These are phyloP conservation scores for Drosophila niveifrons DNA, from an alignment of 2,888 invertebrate genomes.

Conservation along the genomic window DNA sequence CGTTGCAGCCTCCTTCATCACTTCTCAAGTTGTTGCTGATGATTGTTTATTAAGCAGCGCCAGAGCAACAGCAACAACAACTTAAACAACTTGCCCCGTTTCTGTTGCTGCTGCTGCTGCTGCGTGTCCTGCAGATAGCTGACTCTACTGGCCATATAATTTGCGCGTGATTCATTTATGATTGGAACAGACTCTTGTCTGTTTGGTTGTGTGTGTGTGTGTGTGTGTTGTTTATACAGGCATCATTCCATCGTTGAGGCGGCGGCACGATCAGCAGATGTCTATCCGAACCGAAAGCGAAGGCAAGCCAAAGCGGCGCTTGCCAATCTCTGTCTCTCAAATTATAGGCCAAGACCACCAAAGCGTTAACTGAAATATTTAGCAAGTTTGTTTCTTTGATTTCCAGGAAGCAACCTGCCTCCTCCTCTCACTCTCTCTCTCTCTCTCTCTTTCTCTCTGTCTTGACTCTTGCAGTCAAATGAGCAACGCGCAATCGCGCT, in stretches of 20 bases:
- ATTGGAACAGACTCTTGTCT: slow-evolving; percentile 57
- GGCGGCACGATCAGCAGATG: slow-evolving; percentile 67
- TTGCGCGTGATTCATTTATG: slow-evolving; percentile 81
- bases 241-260: slow-evolving; percentile 22
- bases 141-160: slow-evolving; percentile 69
- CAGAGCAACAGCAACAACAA: slow-evolving; percentile 25
- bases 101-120: slow-evolving; percentile 38
- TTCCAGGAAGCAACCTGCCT: slow-evolving; percentile 71
- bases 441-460: no score
- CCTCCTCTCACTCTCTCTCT: neutral
- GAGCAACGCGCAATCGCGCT: slow-evolving; percentile 64
- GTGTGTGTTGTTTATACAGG: slow-evolving; percentile 52
- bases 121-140: slow-evolving; percentile 51
- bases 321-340: slow-evolving; percentile 66
- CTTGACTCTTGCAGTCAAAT: slow-evolving; percentile 57
- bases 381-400: slow-evolving; percentile 82
- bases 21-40: slow-evolving; percentile 62
- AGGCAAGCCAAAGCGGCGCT: slow-evolving; percentile 42
- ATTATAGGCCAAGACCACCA: slow-evolving; percentile 82
- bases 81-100: slow-evolving; percentile 18
- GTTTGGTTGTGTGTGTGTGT: no score
- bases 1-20: slow-evolving; percentile 60
- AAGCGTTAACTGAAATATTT: slow-evolving; percentile 82
- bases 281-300: slow-evolving; percentile 39
- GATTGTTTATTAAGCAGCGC: slow-evolving; percentile 82